Evolutionary conservation across 2,797 vertebrate genomes (phyloP).

Genomic region (Choloepus didactylus): DNA sequence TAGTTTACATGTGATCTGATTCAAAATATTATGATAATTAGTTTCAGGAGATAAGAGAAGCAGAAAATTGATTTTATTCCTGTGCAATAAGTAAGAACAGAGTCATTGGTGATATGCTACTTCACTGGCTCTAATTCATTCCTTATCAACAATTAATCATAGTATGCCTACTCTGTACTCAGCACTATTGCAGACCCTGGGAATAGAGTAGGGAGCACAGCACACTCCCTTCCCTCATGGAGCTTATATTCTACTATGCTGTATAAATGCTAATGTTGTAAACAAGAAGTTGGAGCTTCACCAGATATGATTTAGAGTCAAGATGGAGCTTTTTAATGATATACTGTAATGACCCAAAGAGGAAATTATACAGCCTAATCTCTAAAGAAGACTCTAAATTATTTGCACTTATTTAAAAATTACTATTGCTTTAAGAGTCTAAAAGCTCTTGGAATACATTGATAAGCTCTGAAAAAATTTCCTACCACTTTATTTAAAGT

Average conservation of each 20-base stretch:
- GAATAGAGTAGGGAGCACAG: not conserved
- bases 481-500: not conserved
- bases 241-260: not conserved
- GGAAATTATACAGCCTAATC: not conserved
- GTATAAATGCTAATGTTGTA: not conserved
- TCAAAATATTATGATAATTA: not conserved
- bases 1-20: not conserved
- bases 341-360: not conserved
- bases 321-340: not conserved
- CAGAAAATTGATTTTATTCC: not conserved
- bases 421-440: not conserved
- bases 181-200: not conserved
- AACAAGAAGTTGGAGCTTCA: not conserved
- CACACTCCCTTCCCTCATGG: not conserved
- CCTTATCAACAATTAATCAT: not conserved
- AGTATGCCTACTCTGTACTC: not conserved
- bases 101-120: not conserved
- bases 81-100: not conserved
- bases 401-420: not conserved
- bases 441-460: not conserved
- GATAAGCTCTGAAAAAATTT: not conserved
- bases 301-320: not conserved
- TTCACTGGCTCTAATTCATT: not conserved
- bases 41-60: not conserved
- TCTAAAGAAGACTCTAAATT: constrained; percentile 14